A percentile compares a stretch with the other conserved stretches of the same genome.
Conservation (phyloP, 2,113 vertebrate species). For the Leptobrachium ailaonicum region DNA sequence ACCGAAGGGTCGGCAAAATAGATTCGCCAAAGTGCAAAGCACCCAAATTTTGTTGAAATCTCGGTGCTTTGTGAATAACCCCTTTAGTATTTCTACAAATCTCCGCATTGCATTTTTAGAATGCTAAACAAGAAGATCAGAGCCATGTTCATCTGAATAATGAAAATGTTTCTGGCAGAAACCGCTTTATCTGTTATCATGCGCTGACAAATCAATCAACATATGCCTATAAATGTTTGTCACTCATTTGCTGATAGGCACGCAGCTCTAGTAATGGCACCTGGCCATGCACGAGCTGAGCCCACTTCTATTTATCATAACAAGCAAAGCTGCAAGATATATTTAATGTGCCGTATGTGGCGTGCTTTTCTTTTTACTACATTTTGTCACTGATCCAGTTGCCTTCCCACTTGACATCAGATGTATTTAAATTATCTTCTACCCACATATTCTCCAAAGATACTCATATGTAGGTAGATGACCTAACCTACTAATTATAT, state of each 20-base stretch:
- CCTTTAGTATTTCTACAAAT: no score
- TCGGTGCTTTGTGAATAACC: no score
- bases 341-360: constrained; percentile 45
- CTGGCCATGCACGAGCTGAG: constrained; percentile 45
- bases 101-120: no score
- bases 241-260: constrained; percentile 18
- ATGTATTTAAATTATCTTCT: constrained; percentile 39
- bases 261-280: constrained; percentile 33
- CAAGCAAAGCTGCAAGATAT: constrained; percentile 41
- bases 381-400: constrained; percentile 41
- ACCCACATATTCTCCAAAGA: constrained; percentile 47
- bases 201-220: constrained; percentile 14
- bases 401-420: constrained; percentile 43
- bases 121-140: no score
- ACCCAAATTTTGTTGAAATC: no score
- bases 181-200: background rate
- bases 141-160: no score
- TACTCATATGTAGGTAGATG: constrained; percentile 45
- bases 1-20: no score
- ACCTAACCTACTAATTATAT: constrained; percentile 41
- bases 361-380: constrained; percentile 41
- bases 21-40: no score
- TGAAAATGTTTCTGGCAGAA: no score
- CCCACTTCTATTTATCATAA: constrained; percentile 48
- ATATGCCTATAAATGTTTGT: constrained; percentile 28